phyloP scores from a whole-genome alignment of 2,888 invertebrate genomes.

The Trichopoda pennipes region DNA sequence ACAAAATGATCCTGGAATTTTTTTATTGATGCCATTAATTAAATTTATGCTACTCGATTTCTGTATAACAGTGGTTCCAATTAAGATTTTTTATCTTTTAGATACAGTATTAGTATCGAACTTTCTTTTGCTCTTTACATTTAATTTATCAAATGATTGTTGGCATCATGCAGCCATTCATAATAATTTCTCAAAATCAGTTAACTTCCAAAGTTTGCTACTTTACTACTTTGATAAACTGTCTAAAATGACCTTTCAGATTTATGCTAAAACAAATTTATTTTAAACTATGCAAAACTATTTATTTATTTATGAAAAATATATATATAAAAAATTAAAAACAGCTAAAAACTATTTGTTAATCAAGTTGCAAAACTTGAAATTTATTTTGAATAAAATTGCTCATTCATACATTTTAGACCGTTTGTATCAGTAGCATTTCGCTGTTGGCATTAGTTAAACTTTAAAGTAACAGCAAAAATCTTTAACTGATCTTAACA shows the following conservation, averaged over 20 bases:
- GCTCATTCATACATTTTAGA: conserved; percentile 27
- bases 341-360: conserved; percentile 10
- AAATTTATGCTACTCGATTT: no score
- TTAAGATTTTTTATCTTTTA: no score
- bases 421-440: conserved; percentile 37
- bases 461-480: not conserved
- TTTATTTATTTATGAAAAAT: not conserved
- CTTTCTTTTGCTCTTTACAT: no score
- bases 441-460: conserved; percentile 43
- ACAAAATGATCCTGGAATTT: no score
- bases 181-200: not conserved
- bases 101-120: no score
- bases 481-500: conserved; percentile 14
- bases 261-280: conserved; percentile 37
- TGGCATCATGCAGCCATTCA: no score
- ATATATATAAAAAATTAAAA: not conserved
- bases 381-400: conserved; percentile 47
- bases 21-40: no score
- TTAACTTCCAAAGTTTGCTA: not conserved
- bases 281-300: not conserved
- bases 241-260: conserved; percentile 28
- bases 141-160: no score
- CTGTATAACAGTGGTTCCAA: no score
- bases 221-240: not conserved
- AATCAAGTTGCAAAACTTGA: conserved; percentile 47